phyloP scores from a whole-genome alignment of 1,140 invertebrate genomes.

The Thereuonema tuberculata region DNA sequence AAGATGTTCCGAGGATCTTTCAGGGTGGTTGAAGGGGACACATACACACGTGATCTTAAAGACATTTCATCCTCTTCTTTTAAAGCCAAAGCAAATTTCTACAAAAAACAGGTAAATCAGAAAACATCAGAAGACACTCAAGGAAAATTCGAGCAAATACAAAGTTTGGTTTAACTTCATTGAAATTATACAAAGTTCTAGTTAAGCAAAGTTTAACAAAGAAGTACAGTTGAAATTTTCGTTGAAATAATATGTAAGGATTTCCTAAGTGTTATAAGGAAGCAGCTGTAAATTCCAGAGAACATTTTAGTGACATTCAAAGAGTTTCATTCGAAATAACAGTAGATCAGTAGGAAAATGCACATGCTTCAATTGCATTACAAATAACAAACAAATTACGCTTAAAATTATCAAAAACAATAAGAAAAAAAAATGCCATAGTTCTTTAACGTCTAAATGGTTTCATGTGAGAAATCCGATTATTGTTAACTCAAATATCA shows the following conservation, averaged over 20 bases:
- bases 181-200: neutral
- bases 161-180: neutral
- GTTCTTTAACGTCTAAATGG: no score
- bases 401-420: neutral
- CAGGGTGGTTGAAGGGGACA: neutral
- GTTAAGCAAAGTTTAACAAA: neutral
- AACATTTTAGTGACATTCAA: neutral
- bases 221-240: neutral
- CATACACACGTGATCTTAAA: neutral
- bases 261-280: neutral
- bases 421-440: neutral
- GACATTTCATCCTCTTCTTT: neutral
- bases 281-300: neutral
- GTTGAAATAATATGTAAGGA: neutral
- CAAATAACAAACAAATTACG: no score
- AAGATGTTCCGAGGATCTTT: constrained; percentile 4
- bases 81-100: neutral
- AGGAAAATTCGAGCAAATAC: neutral
- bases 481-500: neutral
- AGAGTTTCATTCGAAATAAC: no score
- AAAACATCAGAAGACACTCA: neutral
- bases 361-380: no score
- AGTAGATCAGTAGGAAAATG: no score
- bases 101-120: neutral
- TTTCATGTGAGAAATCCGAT: neutral